A percentile compares a stretch with the other conserved stretches of the same genome.
These are phyloP conservation scores for Protodeltote pygarga DNA, from an alignment of 2,888 invertebrate genomes.

Conservation along the genomic window DNA sequence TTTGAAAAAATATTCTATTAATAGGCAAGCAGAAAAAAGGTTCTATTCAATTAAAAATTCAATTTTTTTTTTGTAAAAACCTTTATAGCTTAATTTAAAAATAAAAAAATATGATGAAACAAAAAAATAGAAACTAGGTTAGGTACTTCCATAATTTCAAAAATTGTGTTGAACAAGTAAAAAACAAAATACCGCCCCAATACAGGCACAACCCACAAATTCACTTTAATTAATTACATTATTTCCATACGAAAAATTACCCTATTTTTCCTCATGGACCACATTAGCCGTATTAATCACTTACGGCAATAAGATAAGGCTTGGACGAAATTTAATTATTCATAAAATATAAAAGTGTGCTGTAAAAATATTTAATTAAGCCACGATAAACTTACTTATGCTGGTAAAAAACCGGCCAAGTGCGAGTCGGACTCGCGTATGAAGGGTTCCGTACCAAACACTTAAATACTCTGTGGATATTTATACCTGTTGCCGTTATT, in stretches of 20 bases:
- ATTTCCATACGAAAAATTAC: constrained; percentile 54
- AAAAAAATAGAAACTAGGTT: too few relatives aligned
- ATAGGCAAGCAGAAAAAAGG: too few relatives aligned
- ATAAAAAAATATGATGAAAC: too few relatives aligned
- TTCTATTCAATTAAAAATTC: too few relatives aligned
- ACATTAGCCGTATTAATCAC: constrained; percentile 61
- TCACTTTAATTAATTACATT: constrained; percentile 52
- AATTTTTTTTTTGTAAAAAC: too few relatives aligned
- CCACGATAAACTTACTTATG: constrained; percentile 64
- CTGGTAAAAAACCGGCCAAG: too few relatives aligned
- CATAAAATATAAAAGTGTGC: constrained; percentile 52
- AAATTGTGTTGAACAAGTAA: constrained; percentile 3
- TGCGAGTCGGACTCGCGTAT: too few relatives aligned
- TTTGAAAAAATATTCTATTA: too few relatives aligned
- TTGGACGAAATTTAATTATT: constrained; percentile 54
- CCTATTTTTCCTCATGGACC: constrained; percentile 54
- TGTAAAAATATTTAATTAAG: constrained; percentile 79
- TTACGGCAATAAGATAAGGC: constrained; percentile 52
- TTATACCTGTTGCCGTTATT: too few relatives aligned
- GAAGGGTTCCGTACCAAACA: too few relatives aligned
- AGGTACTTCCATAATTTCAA: background rate
- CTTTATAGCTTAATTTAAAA: too few relatives aligned
- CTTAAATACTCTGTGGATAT: too few relatives aligned
- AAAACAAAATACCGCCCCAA: constrained; percentile 31
- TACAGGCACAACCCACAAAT: constrained; percentile 33